A percentile compares a stretch with the other conserved stretches of the same genome.
phyloP scores from a whole-genome alignment of 2,888 invertebrate species.

The Lymantria dispar region DNA sequence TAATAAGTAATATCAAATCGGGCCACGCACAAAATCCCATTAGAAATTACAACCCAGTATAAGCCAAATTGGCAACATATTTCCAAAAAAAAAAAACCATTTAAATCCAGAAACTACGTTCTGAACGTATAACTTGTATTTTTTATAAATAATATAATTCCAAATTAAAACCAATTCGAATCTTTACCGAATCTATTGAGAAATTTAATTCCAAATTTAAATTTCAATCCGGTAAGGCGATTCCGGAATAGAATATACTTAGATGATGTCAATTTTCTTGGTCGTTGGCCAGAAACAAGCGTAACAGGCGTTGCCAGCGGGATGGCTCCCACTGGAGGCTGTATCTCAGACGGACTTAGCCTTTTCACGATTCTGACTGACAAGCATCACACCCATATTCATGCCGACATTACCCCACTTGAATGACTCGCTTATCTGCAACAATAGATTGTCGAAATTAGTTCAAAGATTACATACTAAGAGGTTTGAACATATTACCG shows the following conservation, averaged over 20 bases:
- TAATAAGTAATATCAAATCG: conserved; percentile 27
- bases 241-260: conserved; percentile 15
- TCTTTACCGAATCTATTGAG: background rate
- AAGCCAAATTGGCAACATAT: background rate
- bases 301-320: conserved; percentile 67
- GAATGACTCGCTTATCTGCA: conserved; percentile 87
- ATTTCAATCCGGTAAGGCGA: too few relatives aligned
- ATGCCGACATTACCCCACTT: conserved; percentile 88
- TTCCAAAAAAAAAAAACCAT: conserved; percentile 34
- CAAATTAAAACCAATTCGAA: conserved; percentile 3
- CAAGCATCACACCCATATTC: conserved; percentile 85
- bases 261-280: conserved; percentile 66
- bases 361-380: conserved; percentile 77
- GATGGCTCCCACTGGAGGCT: conserved; percentile 53
- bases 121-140: conserved; percentile 3
- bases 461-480: conserved; percentile 1
- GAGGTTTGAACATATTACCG: conserved; percentile 5
- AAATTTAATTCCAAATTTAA: conserved; percentile 7
- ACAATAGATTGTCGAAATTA: conserved; percentile 49
- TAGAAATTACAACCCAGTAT: conserved; percentile 14
- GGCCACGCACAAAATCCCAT: conserved; percentile 16
- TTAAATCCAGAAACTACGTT: conserved; percentile 2
- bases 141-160: conserved; percentile 31
- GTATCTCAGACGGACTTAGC: conserved; percentile 74
- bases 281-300: conserved; percentile 65